A percentile compares a stretch with the other conserved stretches of the same genome.
phyloP scores from a whole-genome alignment of 1,140 invertebrate species.

The Eriosoma lanigerum region DNA sequence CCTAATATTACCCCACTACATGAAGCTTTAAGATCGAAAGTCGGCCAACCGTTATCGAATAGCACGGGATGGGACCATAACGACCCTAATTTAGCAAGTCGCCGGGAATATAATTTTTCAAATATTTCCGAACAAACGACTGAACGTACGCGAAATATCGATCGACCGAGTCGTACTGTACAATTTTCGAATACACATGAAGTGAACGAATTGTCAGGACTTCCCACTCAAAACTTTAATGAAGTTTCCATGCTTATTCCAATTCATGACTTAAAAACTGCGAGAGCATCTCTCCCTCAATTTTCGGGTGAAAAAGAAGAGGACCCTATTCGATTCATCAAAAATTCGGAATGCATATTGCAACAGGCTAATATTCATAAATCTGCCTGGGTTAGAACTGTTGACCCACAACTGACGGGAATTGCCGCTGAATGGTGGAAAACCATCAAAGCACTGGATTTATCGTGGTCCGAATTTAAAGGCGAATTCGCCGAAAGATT shows the following conservation, averaged over 20 bases:
- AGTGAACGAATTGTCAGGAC: no score
- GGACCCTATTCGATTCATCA: background rate
- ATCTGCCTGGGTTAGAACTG: background rate
- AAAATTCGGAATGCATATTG: background rate
- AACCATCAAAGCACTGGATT: background rate
- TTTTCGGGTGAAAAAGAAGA: background rate
- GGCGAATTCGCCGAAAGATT: background rate
- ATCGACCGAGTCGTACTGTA: no score
- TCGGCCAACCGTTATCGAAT: no score
- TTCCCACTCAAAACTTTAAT: no score
- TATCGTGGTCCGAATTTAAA: background rate
- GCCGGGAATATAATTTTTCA: no score
- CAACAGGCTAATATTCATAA: background rate
- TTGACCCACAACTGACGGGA: background rate
- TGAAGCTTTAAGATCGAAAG: no score
- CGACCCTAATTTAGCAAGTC: no score
- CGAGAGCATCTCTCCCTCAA: background rate
- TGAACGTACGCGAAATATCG: no score
- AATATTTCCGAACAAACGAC: no score
- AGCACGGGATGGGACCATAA: no score
- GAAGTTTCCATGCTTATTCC: background rate
- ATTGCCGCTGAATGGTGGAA: background rate
- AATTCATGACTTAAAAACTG: background rate
- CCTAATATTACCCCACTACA: no score
- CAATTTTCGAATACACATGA: no score